These are phyloP conservation scores for Parochlus steinenii DNA, from an alignment of 2,888 invertebrate genomes.

Conservation along the genomic window DNA sequence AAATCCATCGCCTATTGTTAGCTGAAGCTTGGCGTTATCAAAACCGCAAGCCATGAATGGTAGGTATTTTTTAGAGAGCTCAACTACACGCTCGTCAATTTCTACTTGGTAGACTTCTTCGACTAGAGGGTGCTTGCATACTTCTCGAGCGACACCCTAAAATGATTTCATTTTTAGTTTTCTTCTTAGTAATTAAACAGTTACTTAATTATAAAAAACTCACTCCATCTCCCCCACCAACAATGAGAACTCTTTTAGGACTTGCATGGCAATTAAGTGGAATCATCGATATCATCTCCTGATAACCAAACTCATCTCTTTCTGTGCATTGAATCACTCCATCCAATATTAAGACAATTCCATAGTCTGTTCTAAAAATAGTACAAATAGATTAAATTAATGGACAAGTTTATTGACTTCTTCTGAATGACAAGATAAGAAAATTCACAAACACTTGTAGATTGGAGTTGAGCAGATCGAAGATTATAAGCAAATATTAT, in stretches of 20 bases:
- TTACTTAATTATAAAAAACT: no score
- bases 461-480: no score
- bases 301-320: slow-evolving; percentile 92
- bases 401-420: no score
- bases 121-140: slow-evolving; percentile 80
- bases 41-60: slow-evolving; percentile 86
- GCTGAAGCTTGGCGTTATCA: slow-evolving; percentile 58
- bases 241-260: slow-evolving; percentile 78
- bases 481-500: not conserved
- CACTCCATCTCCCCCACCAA: slow-evolving; percentile 98
- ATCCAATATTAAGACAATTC: slow-evolving; percentile 77
- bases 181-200: no score
- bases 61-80: slow-evolving; percentile 73
- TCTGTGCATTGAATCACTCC: slow-evolving; percentile 95
- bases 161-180: no score
- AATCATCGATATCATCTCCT: slow-evolving; percentile 94
- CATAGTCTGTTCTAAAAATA: slow-evolving; percentile 50
- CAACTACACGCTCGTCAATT: slow-evolving; percentile 84
- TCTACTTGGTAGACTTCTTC: slow-evolving; percentile 82
- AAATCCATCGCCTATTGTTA: slow-evolving; percentile 86
- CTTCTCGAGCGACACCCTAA: slow-evolving; percentile 90
- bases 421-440: no score
- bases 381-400: no score
- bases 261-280: slow-evolving; percentile 82
- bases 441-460: no score